Conservation (phyloP, 2,888 invertebrate genomes). For the Gibbula magus region DNA sequence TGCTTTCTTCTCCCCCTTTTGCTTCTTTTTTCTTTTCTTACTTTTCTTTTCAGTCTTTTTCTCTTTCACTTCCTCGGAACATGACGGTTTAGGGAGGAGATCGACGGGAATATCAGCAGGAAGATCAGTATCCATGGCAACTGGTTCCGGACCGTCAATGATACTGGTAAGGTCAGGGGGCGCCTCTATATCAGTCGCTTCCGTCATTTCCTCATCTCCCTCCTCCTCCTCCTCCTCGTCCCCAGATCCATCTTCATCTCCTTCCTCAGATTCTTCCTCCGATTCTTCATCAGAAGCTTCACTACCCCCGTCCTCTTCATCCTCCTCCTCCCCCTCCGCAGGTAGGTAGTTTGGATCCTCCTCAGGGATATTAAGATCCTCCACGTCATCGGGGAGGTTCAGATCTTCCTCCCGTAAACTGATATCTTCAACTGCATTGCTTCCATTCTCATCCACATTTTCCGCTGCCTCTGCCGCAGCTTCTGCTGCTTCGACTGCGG, state of each 20-base stretch:
- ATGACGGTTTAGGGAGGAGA: conserved; percentile 34
- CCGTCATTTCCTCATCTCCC: conserved; percentile 45
- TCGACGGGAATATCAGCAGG: conserved; percentile 20
- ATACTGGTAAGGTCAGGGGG: conserved; percentile 10
- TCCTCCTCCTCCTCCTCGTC: conserved; percentile 26
- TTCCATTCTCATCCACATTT: neutral
- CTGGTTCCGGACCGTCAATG: conserved; percentile 33
- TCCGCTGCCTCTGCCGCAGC: neutral
- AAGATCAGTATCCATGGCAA: conserved; percentile 40
- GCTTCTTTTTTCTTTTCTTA: conserved; percentile 37
- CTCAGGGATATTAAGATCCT: conserved; percentile 25
- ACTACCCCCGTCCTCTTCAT: conserved; percentile 28
- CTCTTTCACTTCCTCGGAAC: conserved; percentile 22
- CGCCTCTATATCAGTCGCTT: conserved; percentile 34
- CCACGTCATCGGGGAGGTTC: conserved; percentile 28
- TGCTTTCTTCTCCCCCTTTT: conserved; percentile 48
- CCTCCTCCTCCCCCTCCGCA: conserved; percentile 36
- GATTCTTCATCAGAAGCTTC: conserved; percentile 30
- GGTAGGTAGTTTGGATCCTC: conserved; percentile 32
- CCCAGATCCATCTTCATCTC: conserved; percentile 34
- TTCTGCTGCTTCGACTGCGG: neutral
- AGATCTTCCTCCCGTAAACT: conserved; percentile 27
- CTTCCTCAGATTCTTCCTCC: conserved; percentile 34
- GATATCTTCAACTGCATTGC: conserved; percentile 14
- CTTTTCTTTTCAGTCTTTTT: conserved; percentile 27